Conservation (phyloP, 2,888 invertebrate species). For the Anoplius nigerrimus region DNA sequence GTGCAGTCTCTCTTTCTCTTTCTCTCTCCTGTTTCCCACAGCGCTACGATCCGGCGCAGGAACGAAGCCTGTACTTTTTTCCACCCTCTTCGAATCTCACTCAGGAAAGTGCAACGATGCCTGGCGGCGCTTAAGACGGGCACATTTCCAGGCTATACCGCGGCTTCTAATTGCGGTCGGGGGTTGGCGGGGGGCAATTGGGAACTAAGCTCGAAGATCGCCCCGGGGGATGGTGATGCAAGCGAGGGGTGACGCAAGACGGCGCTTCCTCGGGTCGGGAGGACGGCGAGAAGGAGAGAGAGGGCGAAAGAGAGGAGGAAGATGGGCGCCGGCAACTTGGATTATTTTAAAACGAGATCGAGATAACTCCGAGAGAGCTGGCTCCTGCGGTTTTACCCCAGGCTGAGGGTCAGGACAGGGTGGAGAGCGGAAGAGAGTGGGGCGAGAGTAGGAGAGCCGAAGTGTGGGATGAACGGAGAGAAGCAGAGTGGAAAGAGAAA, state of each 20-base stretch:
- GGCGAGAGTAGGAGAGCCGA: slow-evolving; percentile 19
- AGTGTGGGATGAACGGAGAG: slow-evolving; percentile 7
- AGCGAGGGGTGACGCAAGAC: slow-evolving; percentile 6
- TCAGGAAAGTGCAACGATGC: slow-evolving; percentile 32
- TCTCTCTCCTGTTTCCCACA: background rate
- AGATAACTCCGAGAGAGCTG: slow-evolving; percentile 46
- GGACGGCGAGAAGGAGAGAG: slow-evolving; percentile 9
- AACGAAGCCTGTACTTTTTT: background rate
- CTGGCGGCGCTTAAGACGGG: slow-evolving; percentile 33
- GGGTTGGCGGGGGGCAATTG: slow-evolving; percentile 40
- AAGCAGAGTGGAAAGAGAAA: slow-evolving; percentile 13
- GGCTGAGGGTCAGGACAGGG: background rate
- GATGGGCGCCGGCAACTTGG: slow-evolving; percentile 47
- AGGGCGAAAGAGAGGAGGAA: slow-evolving; percentile 34
- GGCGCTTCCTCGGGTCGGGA: background rate
- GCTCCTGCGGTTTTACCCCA: slow-evolving; percentile 25
- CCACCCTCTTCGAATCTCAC: slow-evolving; percentile 8
- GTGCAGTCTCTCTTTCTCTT: background rate
- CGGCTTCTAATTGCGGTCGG: slow-evolving; percentile 57
- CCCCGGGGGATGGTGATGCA: slow-evolving; percentile 18
- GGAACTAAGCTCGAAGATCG: slow-evolving; percentile 50
- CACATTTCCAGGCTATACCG: slow-evolving; percentile 31
- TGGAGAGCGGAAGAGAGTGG: background rate
- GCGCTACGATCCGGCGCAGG: no score
- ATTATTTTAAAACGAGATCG: slow-evolving; percentile 65